Base-by-base conservation (phyloP, 2,888 invertebrate species). In the Eristalis intricaria region DNA sequence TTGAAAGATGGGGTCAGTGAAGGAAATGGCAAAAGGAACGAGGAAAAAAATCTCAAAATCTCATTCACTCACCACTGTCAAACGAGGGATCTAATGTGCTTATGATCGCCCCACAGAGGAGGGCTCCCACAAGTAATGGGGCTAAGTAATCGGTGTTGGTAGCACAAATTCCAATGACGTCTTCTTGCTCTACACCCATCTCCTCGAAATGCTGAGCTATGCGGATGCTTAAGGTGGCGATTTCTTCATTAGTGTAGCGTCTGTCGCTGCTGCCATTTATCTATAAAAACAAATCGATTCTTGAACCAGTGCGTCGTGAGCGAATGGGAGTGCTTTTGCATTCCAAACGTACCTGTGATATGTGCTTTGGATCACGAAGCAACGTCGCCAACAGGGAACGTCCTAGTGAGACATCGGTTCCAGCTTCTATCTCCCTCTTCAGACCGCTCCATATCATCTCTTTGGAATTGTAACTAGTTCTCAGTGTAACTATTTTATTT, bases 101-200 rank as follows among this genome's bases (percentile, higher is more conserved):
- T 8, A 71, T n/a, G 15, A 71, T 50, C 10, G 40, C 22, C 4
- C 70, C 70, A 26, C 38, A 60, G 7, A 71, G 60, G 4, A 60
- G 23, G 22, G 70, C 4, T 35, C 90, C 92, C 60, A 92, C 88
- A 5, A 92, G 90, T n/a, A 92, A 82, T 0, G 92, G 91, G 90
- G 92, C 90, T 2, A 91, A 83, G 82, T 91, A 90, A 4, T 91
- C 91, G 58, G 91, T 89, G 81, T 93, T 92, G n/a, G 87, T 89
- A 0, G 90, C 92, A 0, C 91, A 89, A 60, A 92, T 90, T 38
- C 92, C 92, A 38, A 92, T 90, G 3, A 92, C 90, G 88, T 92
- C 91, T 29, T 91, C 91, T 77, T 91, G 91, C 19, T 90, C 89
- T 19, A 92, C 70, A 1, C 90, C 90, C 84, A 91, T n/a, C 8